Evolutionary conservation across 2,888 invertebrate genomes (phyloP), one percentile per base, ranked within the genome.

Genomic region (Saturnia pavonia): DNA sequence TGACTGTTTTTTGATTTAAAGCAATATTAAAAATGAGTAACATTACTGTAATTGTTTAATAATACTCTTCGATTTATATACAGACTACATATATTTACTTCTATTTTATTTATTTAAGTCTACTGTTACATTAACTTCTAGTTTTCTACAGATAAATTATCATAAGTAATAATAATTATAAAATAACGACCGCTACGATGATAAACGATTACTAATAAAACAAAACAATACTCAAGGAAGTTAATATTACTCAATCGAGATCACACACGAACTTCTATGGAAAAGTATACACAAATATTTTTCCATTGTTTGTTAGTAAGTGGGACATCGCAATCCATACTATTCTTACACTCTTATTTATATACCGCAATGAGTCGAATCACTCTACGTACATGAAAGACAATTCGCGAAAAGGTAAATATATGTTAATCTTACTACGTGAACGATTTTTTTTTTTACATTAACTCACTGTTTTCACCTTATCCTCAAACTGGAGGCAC

Each of bases 261-360:
- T 60, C 2, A 27, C 25, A 27, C 14, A 60, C 27, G 25, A 25
- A 25, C 2, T 6, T 14, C 25, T 60, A 27, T 27, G 57, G 14
- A 60, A 60, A 60, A 60, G 27, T 14, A 60, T 25, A 11, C 8
- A 25, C 12, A 25, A 60, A 14, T 14, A 60, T 60, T 60, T 60
- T 60, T 60, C 57, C 57, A 60, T 60, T 60, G 57, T 60, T 60
- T 60, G 57, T 60, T 60, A 27, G 27, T 27, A 60, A 60, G 25
- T 60, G 12, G 25, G 14, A 1, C 25, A 27, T 27, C 57, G 27
- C 25, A 60, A 60, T 25, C 12, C 14, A 60, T 60, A 22, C 54
- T 54, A 54, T 54, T 54, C 8, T 27, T 60, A 60, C 4, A 60
- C 27, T 12, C 25, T 27, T 60, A 60, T 12, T 14, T 12, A 27